Conservation (phyloP, 2,888 invertebrate genomes). For the Agelastica alni region DNA sequence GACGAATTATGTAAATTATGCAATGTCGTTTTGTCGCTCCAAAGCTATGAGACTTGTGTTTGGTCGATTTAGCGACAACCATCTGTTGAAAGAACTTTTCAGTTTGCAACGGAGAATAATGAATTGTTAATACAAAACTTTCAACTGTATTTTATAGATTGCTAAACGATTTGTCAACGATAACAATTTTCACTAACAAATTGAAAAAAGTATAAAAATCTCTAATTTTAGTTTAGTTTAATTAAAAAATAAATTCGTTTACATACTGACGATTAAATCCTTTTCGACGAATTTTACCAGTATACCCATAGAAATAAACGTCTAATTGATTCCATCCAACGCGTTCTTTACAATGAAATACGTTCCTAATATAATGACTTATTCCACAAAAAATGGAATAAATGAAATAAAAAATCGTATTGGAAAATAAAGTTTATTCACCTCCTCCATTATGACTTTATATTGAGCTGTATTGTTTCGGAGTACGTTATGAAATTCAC, state of each 20-base stretch:
- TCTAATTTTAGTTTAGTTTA: too few species aligned
- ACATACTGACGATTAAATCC: too few species aligned
- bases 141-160: too few species aligned
- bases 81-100: background rate
- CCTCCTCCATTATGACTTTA: background rate
- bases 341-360: too few species aligned
- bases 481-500: background rate
- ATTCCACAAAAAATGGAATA: background rate
- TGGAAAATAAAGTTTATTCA: background rate
- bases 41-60: background rate
- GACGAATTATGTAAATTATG: constrained; percentile 1
- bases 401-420: background rate
- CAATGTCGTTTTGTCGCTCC: background rate
- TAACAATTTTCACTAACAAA: too few species aligned
- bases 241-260: too few species aligned
- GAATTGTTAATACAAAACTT: background rate
- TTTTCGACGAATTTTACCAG: too few species aligned
- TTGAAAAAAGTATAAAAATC: too few species aligned
- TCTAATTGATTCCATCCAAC: too few species aligned
- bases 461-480: background rate
- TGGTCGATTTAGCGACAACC: background rate
- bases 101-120: background rate
- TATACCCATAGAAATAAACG: too few species aligned
- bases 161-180: too few species aligned
- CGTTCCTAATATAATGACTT: constrained; percentile 1